A percentile compares a stretch with the other conserved stretches of the same genome.
Evolutionary conservation across 2,113 vertebrate genomes (phyloP).

Genomic region (Indri indri): DNA sequence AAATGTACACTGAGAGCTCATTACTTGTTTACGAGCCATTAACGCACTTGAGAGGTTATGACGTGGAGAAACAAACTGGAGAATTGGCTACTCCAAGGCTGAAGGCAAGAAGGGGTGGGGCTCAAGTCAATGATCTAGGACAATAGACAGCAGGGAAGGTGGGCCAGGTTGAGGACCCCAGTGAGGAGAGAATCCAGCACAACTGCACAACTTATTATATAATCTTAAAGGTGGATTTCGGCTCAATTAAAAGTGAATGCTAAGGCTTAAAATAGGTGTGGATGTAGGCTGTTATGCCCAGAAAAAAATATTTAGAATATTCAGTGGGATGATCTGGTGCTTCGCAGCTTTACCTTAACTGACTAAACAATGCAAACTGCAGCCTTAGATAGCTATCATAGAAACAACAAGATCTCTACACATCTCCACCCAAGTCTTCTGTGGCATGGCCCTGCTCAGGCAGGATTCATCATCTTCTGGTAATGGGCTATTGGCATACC

Average conservation of each 20-base stretch:
- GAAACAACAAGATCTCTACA: not conserved
- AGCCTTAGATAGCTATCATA: not conserved
- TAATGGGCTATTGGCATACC: not conserved
- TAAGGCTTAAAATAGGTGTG: not conserved
- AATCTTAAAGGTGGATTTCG: not conserved
- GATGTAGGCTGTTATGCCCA: not conserved
- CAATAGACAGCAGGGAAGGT: not conserved
- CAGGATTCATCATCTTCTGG: not conserved
- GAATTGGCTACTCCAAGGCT: not conserved
- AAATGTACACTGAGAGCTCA: constrained; percentile 39
- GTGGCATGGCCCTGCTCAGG: not conserved
- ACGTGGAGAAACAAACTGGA: constrained; percentile 40
- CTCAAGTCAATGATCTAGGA: not conserved
- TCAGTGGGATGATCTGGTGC: not conserved
- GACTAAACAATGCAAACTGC: not conserved
- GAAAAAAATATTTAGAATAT: not conserved
- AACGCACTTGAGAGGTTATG: constrained; percentile 46
- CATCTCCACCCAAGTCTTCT: not conserved
- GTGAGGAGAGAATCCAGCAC: not conserved
- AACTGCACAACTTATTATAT: not conserved
- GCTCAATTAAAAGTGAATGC: not conserved
- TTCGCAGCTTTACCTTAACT: not conserved
- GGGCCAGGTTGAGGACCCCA: not conserved
- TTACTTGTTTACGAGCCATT: constrained; percentile 55
- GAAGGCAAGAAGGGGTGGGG: not conserved